A percentile compares a stretch with the other conserved stretches of the same genome.
These are phyloP conservation scores for Heliocidaris erythrogramma DNA, from an alignment of 35 echinoderm and acorn worm genomes.

Conservation along the genomic window DNA sequence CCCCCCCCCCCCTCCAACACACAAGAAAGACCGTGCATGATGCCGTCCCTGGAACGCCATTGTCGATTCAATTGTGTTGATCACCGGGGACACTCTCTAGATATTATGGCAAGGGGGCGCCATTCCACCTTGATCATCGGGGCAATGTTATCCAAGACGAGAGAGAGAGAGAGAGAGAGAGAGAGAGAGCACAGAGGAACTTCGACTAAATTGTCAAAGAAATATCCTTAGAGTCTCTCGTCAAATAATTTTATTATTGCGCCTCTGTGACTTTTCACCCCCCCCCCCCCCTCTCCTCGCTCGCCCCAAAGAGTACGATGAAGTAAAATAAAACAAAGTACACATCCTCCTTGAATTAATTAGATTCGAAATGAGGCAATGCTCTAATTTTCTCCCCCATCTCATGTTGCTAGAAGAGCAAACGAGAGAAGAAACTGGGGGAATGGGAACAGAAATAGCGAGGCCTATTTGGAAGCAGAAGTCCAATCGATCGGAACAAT, in stretches of 20 bases:
- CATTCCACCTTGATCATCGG: background rate
- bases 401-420: background rate
- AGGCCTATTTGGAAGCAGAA: background rate
- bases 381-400: background rate
- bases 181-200: too few species aligned
- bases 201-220: too few species aligned
- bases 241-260: too few species aligned
- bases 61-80: too few species aligned
- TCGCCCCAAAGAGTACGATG: background rate
- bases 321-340: background rate
- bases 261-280: too few species aligned
- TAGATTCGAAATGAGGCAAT: background rate
- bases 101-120: background rate
- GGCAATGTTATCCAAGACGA: background rate
- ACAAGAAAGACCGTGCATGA: too few species aligned
- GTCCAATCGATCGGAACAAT: slow-evolving; percentile 46
- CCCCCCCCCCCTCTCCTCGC: background rate
- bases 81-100: too few species aligned
- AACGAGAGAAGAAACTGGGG: background rate
- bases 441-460: background rate
- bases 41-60: too few species aligned
- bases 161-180: too few species aligned
- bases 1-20: too few species aligned
- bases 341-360: background rate
- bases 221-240: background rate